These are phyloP conservation scores for Dermolepida albohirtum DNA, from an alignment of 2,888 invertebrate genomes.

Conservation along the genomic window DNA sequence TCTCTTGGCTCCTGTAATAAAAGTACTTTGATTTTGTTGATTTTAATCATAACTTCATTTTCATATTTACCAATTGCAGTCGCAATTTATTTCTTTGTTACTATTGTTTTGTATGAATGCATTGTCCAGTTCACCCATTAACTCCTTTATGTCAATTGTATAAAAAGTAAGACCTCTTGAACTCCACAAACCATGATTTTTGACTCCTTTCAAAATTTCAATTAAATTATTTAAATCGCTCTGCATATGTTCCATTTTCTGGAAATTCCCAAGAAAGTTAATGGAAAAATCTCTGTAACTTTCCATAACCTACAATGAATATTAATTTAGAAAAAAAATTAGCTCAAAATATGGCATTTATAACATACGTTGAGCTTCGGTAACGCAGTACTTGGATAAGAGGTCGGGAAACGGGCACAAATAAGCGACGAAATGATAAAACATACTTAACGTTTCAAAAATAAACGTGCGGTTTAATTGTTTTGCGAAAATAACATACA, in stretches of 20 bases:
- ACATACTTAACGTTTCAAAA: neutral
- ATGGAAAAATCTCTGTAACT: conserved; percentile 58
- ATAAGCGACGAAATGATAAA: conserved; percentile 4
- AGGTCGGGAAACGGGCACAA: conserved; percentile 16
- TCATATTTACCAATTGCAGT: conserved; percentile 18
- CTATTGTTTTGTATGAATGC: neutral
- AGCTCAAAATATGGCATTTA: conserved; percentile 3
- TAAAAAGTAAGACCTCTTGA: conserved; percentile 64
- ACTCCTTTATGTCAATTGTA: conserved; percentile 61
- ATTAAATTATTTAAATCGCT: conserved; percentile 64
- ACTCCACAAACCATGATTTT: conserved; percentile 63
- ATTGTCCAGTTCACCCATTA: neutral
- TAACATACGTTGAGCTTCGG: conserved; percentile 28
- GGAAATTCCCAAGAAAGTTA: conserved; percentile 58
- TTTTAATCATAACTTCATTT: neutral
- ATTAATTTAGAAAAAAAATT: conserved; percentile 21
- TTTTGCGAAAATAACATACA: neutral
- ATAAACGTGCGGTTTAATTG: neutral
- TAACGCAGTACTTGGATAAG: conserved; percentile 13
- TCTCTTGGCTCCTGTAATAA: conserved; percentile 22
- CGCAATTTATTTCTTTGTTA: neutral
- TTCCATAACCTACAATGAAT: conserved; percentile 59
- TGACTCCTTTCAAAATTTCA: conserved; percentile 65
- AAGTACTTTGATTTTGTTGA: neutral
- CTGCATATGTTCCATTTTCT: conserved; percentile 58